Conservation (phyloP, 2,888 invertebrate species). For the Caenorhabditis virilis region DNA sequence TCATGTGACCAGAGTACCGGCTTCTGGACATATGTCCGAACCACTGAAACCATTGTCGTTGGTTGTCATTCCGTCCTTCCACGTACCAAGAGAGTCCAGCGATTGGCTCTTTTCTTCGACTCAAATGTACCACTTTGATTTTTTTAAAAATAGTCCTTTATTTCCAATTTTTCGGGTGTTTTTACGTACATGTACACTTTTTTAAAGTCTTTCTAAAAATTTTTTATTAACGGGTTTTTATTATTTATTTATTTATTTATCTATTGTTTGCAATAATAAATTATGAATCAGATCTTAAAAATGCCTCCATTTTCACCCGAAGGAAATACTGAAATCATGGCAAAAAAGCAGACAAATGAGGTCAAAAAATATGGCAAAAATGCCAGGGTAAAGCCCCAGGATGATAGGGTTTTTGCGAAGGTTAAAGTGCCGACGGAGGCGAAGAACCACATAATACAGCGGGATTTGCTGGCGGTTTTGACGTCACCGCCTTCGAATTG, state of each 20-base stretch:
- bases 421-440: constrained; percentile 52
- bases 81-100: constrained; percentile 48
- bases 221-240: neutral
- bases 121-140: neutral
- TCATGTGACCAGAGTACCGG: constrained; percentile 52
- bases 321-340: constrained; percentile 28
- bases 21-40: constrained; percentile 40
- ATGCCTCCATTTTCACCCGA: neutral
- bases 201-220: neutral
- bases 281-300: no score
- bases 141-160: constrained; percentile 1
- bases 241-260: no score
- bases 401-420: constrained; percentile 34
- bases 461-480: constrained; percentile 34
- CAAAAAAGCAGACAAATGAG: constrained; percentile 24
- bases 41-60: constrained; percentile 50
- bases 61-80: constrained; percentile 65
- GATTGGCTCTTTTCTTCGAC: constrained; percentile 8
- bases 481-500: constrained; percentile 44
- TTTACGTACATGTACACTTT: neutral
- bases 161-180: neutral
- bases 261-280: no score
- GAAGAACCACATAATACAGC: constrained; percentile 53
- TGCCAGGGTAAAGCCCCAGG: constrained; percentile 42
- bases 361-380: constrained; percentile 47